Conservation (phyloP, 2,113 vertebrate genomes). For the Triplophysa rosa region DNA sequence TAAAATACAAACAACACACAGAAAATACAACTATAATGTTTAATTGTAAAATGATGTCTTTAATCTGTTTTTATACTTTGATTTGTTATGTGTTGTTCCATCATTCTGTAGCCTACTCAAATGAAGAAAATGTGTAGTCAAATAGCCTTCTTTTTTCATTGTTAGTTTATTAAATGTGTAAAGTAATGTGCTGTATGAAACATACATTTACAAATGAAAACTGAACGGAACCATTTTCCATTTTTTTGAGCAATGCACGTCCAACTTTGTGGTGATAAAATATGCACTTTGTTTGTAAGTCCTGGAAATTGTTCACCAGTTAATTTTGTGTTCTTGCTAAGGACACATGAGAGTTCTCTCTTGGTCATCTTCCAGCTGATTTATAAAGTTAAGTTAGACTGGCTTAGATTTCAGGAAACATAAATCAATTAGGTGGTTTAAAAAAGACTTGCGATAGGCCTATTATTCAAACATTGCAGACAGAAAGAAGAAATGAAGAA, state of each 20-base stretch:
- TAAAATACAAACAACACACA: background rate
- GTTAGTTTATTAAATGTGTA: background rate
- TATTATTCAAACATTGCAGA: background rate
- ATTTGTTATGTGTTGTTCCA: background rate
- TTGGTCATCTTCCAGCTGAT: background rate
- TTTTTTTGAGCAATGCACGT: background rate
- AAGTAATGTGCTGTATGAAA: background rate
- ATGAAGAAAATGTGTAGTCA: background rate
- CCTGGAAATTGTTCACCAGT: background rate
- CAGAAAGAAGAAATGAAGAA: background rate
- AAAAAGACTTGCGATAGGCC: background rate
- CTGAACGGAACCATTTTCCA: no score
- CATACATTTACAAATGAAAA: background rate
- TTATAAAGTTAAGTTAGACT: background rate
- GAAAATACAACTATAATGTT: background rate
- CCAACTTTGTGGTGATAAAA: background rate
- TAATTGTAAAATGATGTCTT: background rate
- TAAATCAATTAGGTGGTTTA: background rate
- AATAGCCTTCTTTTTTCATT: background rate
- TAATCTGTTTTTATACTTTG: background rate
- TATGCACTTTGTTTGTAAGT: background rate
- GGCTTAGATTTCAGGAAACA: background rate
- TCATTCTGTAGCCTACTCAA: no score
- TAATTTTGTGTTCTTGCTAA: background rate
- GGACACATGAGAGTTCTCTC: background rate